phyloP scores from a whole-genome alignment of 2,888 invertebrate species.

The Eurois occulta region DNA sequence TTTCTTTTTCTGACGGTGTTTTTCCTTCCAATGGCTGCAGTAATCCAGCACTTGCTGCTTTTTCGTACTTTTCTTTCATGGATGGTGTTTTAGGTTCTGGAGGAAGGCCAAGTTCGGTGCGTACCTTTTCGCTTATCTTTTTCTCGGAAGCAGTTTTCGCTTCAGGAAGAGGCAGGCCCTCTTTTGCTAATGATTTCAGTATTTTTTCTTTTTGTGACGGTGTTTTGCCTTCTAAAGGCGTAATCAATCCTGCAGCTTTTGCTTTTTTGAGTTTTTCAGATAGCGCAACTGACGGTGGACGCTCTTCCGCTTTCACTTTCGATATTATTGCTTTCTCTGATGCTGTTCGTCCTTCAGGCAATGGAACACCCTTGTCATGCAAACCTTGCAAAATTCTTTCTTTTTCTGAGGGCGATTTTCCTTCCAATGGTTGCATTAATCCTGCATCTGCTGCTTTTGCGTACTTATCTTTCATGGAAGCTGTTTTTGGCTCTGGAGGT shows the following conservation, averaged over 20 bases:
- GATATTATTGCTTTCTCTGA: conserved; percentile 41
- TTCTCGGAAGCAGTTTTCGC: background rate
- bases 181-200: background rate
- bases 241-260: conserved; percentile 54
- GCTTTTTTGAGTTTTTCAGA: conserved; percentile 33
- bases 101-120: background rate
- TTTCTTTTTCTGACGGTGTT: conserved; percentile 13
- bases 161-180: conserved; percentile 1
- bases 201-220: conserved; percentile 66
- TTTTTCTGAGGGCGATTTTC: conserved; percentile 24
- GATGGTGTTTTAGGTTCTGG: conserved; percentile 10
- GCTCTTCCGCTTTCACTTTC: conserved; percentile 18
- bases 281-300: background rate
- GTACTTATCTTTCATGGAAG: conserved; percentile 5
- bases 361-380: conserved; percentile 24
- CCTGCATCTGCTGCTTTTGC: background rate
- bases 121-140: background rate
- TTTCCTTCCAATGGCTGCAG: conserved; percentile 12
- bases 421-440: conserved; percentile 1
- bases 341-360: conserved; percentile 47
- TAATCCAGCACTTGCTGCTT: conserved; percentile 9
- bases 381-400: conserved; percentile 37
- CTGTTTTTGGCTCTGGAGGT: background rate
- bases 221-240: conserved; percentile 65
- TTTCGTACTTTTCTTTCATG: conserved; percentile 1